A percentile compares a stretch with the other conserved stretches of the same genome.
Conservation (phyloP, 2,113 vertebrate genomes). For the Casuarius casuarius region DNA sequence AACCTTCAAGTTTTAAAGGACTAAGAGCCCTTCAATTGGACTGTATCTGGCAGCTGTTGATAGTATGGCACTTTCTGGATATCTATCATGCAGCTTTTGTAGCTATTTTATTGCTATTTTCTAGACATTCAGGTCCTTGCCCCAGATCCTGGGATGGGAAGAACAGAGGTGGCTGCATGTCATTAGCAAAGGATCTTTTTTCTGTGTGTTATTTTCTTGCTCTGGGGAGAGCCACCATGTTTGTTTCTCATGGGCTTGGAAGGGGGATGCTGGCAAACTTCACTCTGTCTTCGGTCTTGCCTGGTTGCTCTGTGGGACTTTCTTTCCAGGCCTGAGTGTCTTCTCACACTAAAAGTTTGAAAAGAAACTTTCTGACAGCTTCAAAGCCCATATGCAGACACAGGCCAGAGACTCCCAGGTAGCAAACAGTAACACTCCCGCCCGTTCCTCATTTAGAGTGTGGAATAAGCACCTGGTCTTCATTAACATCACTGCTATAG, state of each 20-base stretch:
- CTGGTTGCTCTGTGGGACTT: neutral
- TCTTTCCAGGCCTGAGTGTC: neutral
- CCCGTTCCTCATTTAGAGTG: constrained; percentile 71
- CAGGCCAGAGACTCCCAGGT: neutral
- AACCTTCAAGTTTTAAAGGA: constrained; percentile 50
- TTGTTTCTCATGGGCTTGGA: neutral
- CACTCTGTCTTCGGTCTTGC: neutral
- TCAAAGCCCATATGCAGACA: neutral
- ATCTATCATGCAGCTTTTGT: neutral
- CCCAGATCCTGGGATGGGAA: neutral
- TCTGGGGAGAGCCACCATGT: neutral
- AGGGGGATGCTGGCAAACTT: neutral
- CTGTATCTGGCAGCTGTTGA: constrained; percentile 28
- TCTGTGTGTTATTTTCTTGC: neutral
- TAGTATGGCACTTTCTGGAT: neutral
- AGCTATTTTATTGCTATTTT: neutral
- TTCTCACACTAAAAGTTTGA: neutral
- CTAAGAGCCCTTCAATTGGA: constrained; percentile 11
- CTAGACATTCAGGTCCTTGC: neutral
- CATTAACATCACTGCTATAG: constrained; percentile 82
- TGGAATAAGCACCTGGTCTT: constrained; percentile 86
- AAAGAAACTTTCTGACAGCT: neutral
- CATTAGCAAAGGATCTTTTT: neutral
- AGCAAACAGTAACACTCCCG: constrained; percentile 61
- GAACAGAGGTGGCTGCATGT: neutral